A percentile compares a stretch with the other conserved stretches of the same genome.
Conservation (phyloP, 2,113 vertebrate species). For the Elgaria multicarinata region DNA sequence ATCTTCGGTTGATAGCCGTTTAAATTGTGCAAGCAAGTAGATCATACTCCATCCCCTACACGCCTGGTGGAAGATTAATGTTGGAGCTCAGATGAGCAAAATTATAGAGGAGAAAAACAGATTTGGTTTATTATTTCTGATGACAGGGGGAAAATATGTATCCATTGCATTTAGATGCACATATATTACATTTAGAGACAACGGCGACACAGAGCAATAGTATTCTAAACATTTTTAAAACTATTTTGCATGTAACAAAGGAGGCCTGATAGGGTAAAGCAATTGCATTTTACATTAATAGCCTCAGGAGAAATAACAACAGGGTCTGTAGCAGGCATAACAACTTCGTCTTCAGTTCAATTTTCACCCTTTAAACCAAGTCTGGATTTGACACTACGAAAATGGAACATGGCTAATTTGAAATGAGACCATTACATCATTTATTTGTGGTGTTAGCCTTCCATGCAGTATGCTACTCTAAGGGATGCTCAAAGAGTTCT, state of each 20-base stretch:
- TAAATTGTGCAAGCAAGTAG: background rate
- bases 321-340: background rate
- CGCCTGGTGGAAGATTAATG: background rate
- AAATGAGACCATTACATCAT: background rate
- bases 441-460: background rate
- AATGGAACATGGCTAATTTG: background rate
- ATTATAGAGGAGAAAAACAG: background rate
- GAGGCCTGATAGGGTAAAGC: background rate
- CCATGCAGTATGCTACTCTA: background rate
- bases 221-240: background rate
- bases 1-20: background rate
- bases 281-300: background rate
- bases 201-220: background rate
- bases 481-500: background rate
- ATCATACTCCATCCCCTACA: background rate
- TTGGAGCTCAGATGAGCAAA: background rate
- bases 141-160: background rate
- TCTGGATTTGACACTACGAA: constrained; percentile 19
- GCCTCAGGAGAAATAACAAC: background rate
- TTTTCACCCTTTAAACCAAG: background rate
- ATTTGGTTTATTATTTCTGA: background rate
- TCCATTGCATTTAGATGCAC: background rate
- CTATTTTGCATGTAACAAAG: background rate
- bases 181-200: background rate
- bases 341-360: background rate